Evolutionary conservation across 2,113 vertebrate species (phyloP), one percentile per base, ranked within the genome.

Genomic region (Hirundichthys speculiger): DNA sequence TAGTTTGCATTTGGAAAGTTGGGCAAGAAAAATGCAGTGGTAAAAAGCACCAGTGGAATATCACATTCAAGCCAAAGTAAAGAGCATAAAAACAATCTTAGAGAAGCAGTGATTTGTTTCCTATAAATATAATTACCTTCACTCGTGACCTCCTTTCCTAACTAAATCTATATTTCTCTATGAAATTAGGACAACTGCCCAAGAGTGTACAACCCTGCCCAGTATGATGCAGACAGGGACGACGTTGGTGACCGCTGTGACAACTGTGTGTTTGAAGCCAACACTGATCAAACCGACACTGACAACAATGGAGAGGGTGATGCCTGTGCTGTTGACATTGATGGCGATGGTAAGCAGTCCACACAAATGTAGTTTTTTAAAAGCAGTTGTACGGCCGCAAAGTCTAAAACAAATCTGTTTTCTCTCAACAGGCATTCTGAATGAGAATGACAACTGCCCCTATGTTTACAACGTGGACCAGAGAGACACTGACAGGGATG

Each of bases 381-480:
- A 34, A 10, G 30, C 6, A 10, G 30, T 34, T 34, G 30, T 34
- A 10, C 30, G 11, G 9, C 2, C 11, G 0, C 10, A n/a, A 13
- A 48, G 34, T 5, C 13, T 13, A n/a, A 56, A 14, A n/a, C 3
- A 41, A 60, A 13, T 0, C 2, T 81, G 24, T 69, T 62, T 77
- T 80, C 14, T 15, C 24, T 77, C 41, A 42, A 75, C 83, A 99
- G 98, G 95, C 5, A 94, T 99, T 87, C 92, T 98, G 80, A 99
- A 99, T 30, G 96, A 97, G 88, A 90, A 86, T 24, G 98, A 99
- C 86, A 99, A 99, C 67, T 99, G 98, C 80, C 95, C 96, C 0
- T 98, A 97, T 47, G 95, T 99, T 49, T 99, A 99, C 87, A 99
- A 99, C 0, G 94, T 95, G 84, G 96, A 99, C 86, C 98, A 99